phyloP scores from a whole-genome alignment of 1,140 invertebrate species.

The Cryptotermes secundus region DNA sequence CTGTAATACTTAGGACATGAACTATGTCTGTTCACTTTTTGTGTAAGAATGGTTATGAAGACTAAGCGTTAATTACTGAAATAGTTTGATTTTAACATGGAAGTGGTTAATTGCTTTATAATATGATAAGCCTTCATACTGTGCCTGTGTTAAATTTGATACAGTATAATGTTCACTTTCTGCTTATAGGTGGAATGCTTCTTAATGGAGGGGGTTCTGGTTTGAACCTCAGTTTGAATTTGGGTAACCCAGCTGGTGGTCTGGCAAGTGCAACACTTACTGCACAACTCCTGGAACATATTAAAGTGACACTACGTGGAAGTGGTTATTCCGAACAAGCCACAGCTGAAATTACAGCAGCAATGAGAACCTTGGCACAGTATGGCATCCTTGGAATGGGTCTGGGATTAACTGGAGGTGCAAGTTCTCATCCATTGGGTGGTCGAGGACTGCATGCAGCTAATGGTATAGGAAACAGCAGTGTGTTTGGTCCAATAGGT shows the following conservation, averaged over 20 bases:
- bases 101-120: no score
- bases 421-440: not conserved
- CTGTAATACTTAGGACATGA: no score
- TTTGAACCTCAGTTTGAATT: constrained; percentile 76
- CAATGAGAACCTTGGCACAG: constrained; percentile 89
- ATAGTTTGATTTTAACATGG: no score
- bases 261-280: constrained; percentile 63
- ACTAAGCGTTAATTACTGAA: no score
- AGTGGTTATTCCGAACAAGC: constrained; percentile 87
- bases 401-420: constrained; percentile 60
- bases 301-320: constrained; percentile 78
- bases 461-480: constrained; percentile 46
- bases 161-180: no score
- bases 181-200: not conserved
- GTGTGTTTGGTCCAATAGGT: constrained; percentile 78
- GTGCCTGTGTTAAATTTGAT: no score
- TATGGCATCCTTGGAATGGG: constrained; percentile 91
- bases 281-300: constrained; percentile 77
- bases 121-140: no score
- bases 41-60: no score
- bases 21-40: no score
- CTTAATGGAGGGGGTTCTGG: constrained; percentile 40
- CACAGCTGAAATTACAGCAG: constrained; percentile 83
- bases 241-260: constrained; percentile 70
- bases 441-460: not conserved